These are phyloP conservation scores for Malacoraja senta DNA, from an alignment of 2,797 vertebrate genomes.

Conservation along the genomic window DNA sequence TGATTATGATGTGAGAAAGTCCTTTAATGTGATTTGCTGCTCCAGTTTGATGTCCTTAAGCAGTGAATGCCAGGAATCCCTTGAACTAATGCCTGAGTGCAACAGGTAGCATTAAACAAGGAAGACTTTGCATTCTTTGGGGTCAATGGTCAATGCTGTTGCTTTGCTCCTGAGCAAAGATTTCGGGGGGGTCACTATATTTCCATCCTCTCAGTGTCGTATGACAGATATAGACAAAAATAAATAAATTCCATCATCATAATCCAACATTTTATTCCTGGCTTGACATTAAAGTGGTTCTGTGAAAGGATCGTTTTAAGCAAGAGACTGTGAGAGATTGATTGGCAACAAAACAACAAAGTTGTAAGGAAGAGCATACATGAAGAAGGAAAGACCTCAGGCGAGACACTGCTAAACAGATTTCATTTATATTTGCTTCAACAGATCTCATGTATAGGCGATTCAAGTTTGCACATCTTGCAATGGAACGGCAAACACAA, in stretches of 20 bases:
- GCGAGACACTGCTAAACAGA: background rate
- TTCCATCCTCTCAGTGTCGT: background rate
- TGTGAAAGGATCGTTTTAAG: background rate
- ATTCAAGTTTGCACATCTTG: background rate
- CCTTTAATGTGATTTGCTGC: no score
- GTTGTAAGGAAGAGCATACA: background rate
- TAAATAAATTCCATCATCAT: background rate
- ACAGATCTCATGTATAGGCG: background rate
- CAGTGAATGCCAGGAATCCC: no score
- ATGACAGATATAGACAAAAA: background rate
- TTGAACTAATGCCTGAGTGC: no score
- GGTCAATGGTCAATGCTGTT: no score
- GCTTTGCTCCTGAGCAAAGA: no score
- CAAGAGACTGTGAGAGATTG: background rate
- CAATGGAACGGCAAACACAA: background rate
- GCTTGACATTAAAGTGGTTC: background rate
- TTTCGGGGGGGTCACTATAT: background rate
- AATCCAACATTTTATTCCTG: background rate
- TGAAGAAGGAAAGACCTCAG: background rate
- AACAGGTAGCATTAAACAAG: no score
- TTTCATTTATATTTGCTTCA: background rate
- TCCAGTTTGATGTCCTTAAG: no score
- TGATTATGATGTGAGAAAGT: no score
- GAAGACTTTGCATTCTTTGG: no score
- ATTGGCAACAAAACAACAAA: background rate